Evolutionary conservation across 2,113 vertebrate species (phyloP).

Genomic region (Erinaceus europaeus): DNA sequence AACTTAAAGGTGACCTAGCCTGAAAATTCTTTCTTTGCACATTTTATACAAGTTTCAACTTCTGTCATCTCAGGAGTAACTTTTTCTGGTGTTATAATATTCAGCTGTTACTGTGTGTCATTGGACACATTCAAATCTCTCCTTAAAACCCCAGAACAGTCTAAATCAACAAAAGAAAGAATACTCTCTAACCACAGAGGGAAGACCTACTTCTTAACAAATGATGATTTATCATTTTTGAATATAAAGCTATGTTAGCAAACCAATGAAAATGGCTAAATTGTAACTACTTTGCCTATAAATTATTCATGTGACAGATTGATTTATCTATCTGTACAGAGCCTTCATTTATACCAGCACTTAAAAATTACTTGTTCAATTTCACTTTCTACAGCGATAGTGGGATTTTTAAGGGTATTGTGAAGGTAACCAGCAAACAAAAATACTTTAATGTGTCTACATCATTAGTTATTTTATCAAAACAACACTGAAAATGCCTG

Average conservation of each 20-base stretch:
- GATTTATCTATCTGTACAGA: slow-evolving; percentile 75
- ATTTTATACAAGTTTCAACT: slow-evolving; percentile 44
- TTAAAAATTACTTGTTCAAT: slow-evolving; percentile 75
- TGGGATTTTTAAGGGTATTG: slow-evolving; percentile 7
- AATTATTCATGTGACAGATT: slow-evolving; percentile 79
- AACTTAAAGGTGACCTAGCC: slow-evolving; percentile 50
- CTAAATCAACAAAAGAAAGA: not conserved
- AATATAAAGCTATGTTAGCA: slow-evolving; percentile 71
- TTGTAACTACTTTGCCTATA: slow-evolving; percentile 74
- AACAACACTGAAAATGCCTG: slow-evolving; percentile 51
- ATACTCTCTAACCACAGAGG: not conserved
- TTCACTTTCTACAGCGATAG: slow-evolving; percentile 56
- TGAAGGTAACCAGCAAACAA: too few relatives aligned
- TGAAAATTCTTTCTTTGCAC: slow-evolving; percentile 46
- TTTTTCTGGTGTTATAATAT: slow-evolving; percentile 22
- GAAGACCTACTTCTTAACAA: slow-evolving; percentile 55
- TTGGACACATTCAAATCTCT: not conserved
- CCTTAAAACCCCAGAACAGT: not conserved
- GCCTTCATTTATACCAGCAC: slow-evolving; percentile 74
- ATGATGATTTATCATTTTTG: slow-evolving; percentile 76
- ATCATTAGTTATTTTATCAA: slow-evolving; percentile 70
- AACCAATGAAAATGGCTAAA: slow-evolving; percentile 71
- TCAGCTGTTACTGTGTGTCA: not conserved
- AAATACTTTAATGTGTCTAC: slow-evolving; percentile 60
- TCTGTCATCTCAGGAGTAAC: slow-evolving; percentile 25